Evolutionary conservation across 2,888 invertebrate species (phyloP), one percentile per base, ranked within the genome.

Genomic region (Leptopilina drosophilae): DNA sequence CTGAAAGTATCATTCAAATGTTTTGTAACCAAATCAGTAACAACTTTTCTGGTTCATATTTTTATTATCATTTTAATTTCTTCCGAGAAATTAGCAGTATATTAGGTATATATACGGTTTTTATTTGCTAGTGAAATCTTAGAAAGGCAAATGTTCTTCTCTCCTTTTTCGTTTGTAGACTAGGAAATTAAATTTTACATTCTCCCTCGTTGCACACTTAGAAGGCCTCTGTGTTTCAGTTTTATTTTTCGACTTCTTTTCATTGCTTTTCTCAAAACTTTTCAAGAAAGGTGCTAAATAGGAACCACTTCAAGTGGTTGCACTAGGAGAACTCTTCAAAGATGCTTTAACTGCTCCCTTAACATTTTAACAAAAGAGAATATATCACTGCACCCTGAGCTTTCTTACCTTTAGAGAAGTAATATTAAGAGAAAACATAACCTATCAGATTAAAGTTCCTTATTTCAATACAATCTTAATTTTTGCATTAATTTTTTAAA

Each of bases 181-280:
- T 75, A 76, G 77, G 75, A 85, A 85, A 87, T 87, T 84, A 86
- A 87, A 87, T 86, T 86, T 87, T 84, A 85, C 83, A 84, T 85
- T 82, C 79, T 64, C 77, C 66, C 26, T 75, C 67, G 80, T 77
- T 81, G 80, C 77, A 64, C 78, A 64, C 78, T 81, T 78, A 65
- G 26, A 40, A 77, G 53, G 64, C 33, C 78, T 83, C 80, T 76
- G 65, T 65, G 79, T 82, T 78, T 66, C 69, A 79, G 77, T 69
- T 65, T 80, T 78, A 66, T 66, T 73, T 77, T 56, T 64, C 73
- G 42, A 59, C 59, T 42, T 64, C 69, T 20, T 56, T 26, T 11
- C 33, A 8, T 76, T 53, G 59, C 15, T 77, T 20, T 15, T 49
- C 76, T 15, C 20, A 15, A 42, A 64, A 65, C 49, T 77, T 67